Conservation (phyloP, 2,888 invertebrate species). For the Tetragnatha montana region DNA sequence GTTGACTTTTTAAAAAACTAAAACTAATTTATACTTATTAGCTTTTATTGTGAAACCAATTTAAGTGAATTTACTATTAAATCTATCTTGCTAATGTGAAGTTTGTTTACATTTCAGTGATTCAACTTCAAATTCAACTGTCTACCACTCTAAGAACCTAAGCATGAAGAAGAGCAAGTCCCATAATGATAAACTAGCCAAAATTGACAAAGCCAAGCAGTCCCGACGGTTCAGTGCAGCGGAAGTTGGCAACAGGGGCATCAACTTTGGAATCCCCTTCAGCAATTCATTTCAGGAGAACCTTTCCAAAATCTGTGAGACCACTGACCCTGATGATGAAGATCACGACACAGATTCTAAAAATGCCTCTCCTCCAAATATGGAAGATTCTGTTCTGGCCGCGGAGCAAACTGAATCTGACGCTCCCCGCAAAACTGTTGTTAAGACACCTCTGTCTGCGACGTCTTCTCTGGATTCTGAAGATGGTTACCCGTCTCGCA, state of each 20-base stretch:
- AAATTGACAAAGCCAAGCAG: constrained; percentile 41
- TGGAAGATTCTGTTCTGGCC: background rate
- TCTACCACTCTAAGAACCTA: constrained; percentile 57
- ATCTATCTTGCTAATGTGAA: too few species aligned
- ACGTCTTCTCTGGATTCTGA: constrained; percentile 58
- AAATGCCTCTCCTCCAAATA: constrained; percentile 8
- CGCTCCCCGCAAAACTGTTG: constrained; percentile 5
- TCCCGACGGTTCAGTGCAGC: constrained; percentile 46
- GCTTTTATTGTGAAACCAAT: too few species aligned
- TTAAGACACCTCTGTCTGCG: constrained; percentile 23
- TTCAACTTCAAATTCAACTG: constrained; percentile 21
- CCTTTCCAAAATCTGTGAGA: constrained; percentile 59
- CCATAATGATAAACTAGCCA: constrained; percentile 51
- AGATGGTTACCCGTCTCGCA: constrained; percentile 51
- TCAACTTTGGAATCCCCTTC: constrained; percentile 31
- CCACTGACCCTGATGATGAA: constrained; percentile 49
- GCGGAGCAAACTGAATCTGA: constrained; percentile 3
- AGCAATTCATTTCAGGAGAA: constrained; percentile 66
- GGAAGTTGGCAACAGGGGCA: constrained; percentile 27
- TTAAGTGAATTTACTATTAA: too few species aligned
- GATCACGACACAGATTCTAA: constrained; percentile 10
- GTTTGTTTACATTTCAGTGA: constrained; percentile 20
- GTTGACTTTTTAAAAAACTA: too few species aligned
- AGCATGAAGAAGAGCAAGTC: constrained; percentile 64
- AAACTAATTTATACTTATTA: too few species aligned